A percentile compares a stretch with the other conserved stretches of the same genome.
phyloP scores from a whole-genome alignment of 92 coral and sea anemone species.

The Palythoa caribaeorum region DNA sequence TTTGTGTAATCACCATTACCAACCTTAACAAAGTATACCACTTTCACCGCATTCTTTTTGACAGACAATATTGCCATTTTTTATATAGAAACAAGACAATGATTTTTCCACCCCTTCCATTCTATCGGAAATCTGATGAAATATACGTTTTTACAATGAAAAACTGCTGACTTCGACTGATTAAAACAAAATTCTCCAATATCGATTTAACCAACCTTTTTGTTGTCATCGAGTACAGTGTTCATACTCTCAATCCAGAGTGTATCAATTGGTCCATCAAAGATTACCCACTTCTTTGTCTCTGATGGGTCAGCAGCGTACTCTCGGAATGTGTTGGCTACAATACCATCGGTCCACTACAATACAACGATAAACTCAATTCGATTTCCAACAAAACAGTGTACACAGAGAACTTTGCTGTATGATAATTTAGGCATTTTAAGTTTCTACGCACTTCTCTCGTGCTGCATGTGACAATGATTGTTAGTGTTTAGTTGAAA shows the following conservation, averaged over 20 bases:
- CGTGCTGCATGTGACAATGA: not conserved
- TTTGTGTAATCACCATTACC: no score
- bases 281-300: conserved; percentile 97
- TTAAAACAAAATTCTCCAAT: no score
- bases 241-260: conserved; percentile 99
- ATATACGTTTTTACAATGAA: no score
- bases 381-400: not conserved
- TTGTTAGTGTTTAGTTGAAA: not conserved
- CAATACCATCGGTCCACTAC: conserved; percentile 99
- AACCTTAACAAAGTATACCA: no score
- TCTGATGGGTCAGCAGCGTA: conserved; percentile 98
- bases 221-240: conserved; percentile 98
- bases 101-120: no score
- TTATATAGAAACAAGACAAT: no score
- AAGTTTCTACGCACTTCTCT: not conserved
- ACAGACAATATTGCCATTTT: no score
- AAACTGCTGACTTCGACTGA: no score
- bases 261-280: conserved; percentile 99
- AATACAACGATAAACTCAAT: not conserved
- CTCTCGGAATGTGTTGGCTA: conserved; percentile 99
- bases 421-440: not conserved
- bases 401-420: not conserved
- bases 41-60: no score
- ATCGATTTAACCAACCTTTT: conserved; percentile 73
- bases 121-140: no score